Evolutionary conservation across 2,888 invertebrate species (phyloP), one percentile per base, ranked within the genome.

Genomic region (Nomada fabriciana): DNA sequence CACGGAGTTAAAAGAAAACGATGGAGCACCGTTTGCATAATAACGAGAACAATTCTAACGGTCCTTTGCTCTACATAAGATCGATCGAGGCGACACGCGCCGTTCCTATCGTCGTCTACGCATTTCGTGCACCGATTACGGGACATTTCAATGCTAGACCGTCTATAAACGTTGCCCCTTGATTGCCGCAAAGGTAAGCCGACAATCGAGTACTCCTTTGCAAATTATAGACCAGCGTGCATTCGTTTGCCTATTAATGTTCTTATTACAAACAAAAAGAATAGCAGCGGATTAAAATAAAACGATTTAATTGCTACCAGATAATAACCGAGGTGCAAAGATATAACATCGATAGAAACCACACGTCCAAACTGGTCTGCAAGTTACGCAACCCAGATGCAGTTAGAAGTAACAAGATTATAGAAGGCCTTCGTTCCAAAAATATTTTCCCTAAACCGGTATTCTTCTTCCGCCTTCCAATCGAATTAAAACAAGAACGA

Each of bases 31-130:
- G 83, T 86, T 85, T 79, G 85, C 86, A 83, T 85, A 83, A 84
- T 81, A 83, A 85, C 76, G 80, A 76, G 83, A 83, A 86, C 85
- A 85, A 85, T 85, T 85, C 83, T 86, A 86, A 86, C 86, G 86
- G 86, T 86, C 78, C 60, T 47, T 18, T 67, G 82, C 52, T 82
- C 82, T 42, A 82, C 80, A 82, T 82, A 52, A 76, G 80, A 76
- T 80, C 82, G 79, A 82, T 82, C 79, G 79, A 61, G 52, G 68
- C 73, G 82, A 68, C 72, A 82, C 75, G 82, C 80, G 36, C 68
- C 70, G 18, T 23, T 72, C 61, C 43, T 15, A 70, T 76, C 55
- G 65, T 50, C 57, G 57, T 69, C 43, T 43, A 47, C 25, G 55
- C 60, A 47, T 60, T 60, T 70, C 70, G 29, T 29, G 59, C 29